phyloP scores from a whole-genome alignment of 2,797 vertebrate species.

The Tinamus major region DNA sequence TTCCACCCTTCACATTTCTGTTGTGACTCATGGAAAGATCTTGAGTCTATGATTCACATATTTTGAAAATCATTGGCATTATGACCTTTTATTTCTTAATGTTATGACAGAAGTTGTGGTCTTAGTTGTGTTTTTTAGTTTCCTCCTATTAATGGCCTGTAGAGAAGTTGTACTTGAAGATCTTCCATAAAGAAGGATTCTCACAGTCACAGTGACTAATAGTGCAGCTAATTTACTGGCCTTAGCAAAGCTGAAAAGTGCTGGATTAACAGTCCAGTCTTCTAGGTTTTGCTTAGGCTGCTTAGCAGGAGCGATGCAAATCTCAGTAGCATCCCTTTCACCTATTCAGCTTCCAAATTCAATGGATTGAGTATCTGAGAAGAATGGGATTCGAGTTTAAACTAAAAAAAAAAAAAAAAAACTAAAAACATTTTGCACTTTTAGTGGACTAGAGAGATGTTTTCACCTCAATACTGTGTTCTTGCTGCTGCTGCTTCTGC shows the following conservation, averaged over 20 bases:
- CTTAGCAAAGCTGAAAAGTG: not conserved
- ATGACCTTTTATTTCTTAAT: conserved; percentile 53
- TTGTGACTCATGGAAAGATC: conserved; percentile 54
- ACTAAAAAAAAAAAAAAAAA: not conserved
- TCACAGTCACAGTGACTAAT: conserved; percentile 4
- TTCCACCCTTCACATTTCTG: not conserved
- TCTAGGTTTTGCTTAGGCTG: conserved; percentile 11
- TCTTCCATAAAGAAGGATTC: conserved; percentile 31
- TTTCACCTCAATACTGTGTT: not conserved
- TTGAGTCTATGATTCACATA: conserved; percentile 9
- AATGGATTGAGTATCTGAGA: not conserved
- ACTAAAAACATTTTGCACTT: not conserved
- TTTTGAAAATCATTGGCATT: conserved; percentile 8
- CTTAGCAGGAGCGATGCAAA: not conserved
- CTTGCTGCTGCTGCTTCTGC: not conserved
- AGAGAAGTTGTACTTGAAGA: conserved; percentile 43
- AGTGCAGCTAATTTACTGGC: not conserved
- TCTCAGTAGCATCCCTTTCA: not conserved
- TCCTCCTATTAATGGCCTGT: conserved; percentile 29
- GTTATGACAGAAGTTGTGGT: conserved; percentile 35
- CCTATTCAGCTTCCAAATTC: not conserved
- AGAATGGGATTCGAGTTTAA: not conserved
- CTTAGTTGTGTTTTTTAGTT: conserved; percentile 26
- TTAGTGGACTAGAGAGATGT: not conserved
- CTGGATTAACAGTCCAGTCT: not conserved